These are phyloP conservation scores for Drosophila monieri DNA, from an alignment of 2,888 invertebrate genomes.

Conservation along the genomic window DNA sequence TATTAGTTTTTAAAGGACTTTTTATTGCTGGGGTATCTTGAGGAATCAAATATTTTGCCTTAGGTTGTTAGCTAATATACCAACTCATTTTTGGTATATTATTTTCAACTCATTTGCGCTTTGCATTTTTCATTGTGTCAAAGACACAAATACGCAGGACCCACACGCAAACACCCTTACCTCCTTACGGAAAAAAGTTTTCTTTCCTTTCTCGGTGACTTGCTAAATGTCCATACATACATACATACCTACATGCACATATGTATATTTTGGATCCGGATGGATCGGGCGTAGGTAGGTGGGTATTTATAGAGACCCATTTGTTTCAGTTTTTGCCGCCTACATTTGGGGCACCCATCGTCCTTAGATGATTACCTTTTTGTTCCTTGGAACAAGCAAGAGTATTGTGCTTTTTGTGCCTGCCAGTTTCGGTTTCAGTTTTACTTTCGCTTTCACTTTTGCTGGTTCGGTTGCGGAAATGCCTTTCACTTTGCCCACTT, in stretches of 20 bases:
- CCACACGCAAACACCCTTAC: slow-evolving; percentile 10
- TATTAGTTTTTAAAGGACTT: neutral
- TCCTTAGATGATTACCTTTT: slow-evolving; percentile 64
- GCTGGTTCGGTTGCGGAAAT: slow-evolving; percentile 54
- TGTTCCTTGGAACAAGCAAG: slow-evolving; percentile 31
- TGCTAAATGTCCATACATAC: slow-evolving; percentile 4
- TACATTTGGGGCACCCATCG: slow-evolving; percentile 39
- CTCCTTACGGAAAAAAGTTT: slow-evolving; percentile 24
- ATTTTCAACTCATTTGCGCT: slow-evolving; percentile 78
- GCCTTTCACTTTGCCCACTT: slow-evolving; percentile 56
- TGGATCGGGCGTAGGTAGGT: slow-evolving; percentile 8
- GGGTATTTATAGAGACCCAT: slow-evolving; percentile 70
- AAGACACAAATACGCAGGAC: slow-evolving; percentile 36
- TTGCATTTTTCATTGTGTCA: slow-evolving; percentile 69
- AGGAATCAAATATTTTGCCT: too few species aligned
- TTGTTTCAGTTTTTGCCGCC: slow-evolving; percentile 65
- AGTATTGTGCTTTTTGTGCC: slow-evolving; percentile 44
- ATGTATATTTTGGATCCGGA: slow-evolving; percentile 10
- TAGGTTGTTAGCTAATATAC: slow-evolving; percentile 16
- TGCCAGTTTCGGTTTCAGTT: slow-evolving; percentile 35
- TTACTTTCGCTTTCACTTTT: slow-evolving; percentile 21
- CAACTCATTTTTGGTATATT: slow-evolving; percentile 73
- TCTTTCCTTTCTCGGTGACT: slow-evolving; percentile 17
- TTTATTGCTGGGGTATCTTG: neutral
- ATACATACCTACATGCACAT: too few species aligned